These are phyloP conservation scores for Macrotis lagotis DNA, from an alignment of 2,113 vertebrate species.

Conservation along the genomic window DNA sequence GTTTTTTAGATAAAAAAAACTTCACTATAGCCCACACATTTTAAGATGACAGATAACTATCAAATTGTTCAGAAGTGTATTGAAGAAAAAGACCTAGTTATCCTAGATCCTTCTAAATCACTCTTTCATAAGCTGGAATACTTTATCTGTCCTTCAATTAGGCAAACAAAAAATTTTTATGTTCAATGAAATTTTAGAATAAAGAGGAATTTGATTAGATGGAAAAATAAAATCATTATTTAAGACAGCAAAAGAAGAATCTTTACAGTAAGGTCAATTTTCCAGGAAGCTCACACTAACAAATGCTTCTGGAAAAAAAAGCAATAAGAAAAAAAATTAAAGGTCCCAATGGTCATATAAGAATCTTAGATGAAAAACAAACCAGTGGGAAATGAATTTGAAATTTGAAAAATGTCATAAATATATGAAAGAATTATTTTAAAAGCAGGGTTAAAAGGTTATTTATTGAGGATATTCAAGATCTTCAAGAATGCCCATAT, in stretches of 20 bases:
- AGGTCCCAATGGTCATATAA: neutral
- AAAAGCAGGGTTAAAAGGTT: neutral
- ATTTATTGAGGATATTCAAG: neutral
- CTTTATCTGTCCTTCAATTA: neutral
- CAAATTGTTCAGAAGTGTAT: accelerated
- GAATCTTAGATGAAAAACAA: neutral
- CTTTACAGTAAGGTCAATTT: neutral
- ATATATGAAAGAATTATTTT: neutral
- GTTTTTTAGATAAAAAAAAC: neutral
- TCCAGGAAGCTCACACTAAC: neutral
- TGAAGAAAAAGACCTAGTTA: no score
- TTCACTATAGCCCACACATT: accelerated
- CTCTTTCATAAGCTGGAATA: neutral
- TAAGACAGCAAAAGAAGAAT: neutral
- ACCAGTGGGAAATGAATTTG: neutral
- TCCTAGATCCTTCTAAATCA: neutral
- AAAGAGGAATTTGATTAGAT: neutral
- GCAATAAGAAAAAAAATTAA: neutral
- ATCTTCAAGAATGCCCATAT: neutral
- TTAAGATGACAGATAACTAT: neutral
- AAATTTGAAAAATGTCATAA: neutral
- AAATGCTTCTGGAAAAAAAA: neutral
- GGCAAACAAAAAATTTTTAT: neutral
- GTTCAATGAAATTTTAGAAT: neutral
- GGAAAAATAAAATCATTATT: neutral